Evolutionary conservation across 1,140 invertebrate genomes (phyloP).

Genomic region (Ericerus pela): DNA sequence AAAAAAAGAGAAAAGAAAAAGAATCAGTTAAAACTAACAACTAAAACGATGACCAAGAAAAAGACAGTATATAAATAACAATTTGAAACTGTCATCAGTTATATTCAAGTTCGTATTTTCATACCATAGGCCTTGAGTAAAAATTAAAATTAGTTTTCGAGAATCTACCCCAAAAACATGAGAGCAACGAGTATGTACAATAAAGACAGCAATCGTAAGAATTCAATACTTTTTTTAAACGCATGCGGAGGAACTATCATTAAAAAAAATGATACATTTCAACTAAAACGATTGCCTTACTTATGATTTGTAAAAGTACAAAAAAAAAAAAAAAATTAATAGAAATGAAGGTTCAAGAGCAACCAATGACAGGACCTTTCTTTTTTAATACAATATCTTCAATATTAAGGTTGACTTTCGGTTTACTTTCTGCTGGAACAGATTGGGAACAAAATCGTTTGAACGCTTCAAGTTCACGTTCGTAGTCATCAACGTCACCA

Average conservation of each 20-base stretch:
- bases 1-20: too few relatives aligned
- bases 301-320: too few relatives aligned
- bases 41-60: neutral
- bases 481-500: slow-evolving; percentile 56
- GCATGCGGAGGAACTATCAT: too few relatives aligned
- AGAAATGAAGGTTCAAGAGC: too few relatives aligned
- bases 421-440: slow-evolving; percentile 47
- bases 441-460: slow-evolving; percentile 62
- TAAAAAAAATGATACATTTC: too few relatives aligned
- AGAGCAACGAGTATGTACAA: neutral
- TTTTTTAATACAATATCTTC: slow-evolving; percentile 56
- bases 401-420: slow-evolving; percentile 53
- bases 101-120: neutral
- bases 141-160: neutral
- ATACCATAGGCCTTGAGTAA: neutral
- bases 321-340: too few relatives aligned
- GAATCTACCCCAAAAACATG: neutral
- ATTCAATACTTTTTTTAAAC: too few relatives aligned
- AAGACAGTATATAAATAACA: slow-evolving; percentile 5
- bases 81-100: neutral
- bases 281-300: too few relatives aligned
- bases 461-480: slow-evolving; percentile 59
- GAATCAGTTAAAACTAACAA: neutral
- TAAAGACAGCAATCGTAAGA: neutral
- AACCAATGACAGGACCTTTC: slow-evolving; percentile 29